Base-by-base conservation (phyloP, 2,888 invertebrate species). In the Parnassius smintheus region DNA sequence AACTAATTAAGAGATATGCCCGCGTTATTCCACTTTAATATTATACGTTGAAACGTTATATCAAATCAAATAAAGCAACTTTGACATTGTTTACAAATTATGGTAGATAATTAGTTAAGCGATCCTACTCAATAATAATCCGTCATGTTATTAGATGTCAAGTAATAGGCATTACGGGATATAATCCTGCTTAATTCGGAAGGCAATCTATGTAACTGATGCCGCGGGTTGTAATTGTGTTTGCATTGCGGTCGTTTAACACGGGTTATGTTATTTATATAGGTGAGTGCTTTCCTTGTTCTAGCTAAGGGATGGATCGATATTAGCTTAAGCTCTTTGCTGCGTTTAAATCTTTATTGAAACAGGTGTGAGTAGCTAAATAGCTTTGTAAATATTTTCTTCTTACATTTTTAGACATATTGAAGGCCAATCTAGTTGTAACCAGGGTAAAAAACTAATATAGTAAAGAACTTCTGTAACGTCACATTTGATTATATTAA, bases 171-270 rank as follows among this genome's bases (percentile, higher is more conserved):
- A 46, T 46, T 46, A n/a, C n/a, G n/a, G 2, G n/a, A 44, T 18
- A 61, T 55, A 51, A 61, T 42, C 54, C 60, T 49, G 13, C 44
- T 35, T 56, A 61, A 61, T 61, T 61, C 25, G 56, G 56, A 42
- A 62, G 25, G 45, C 18, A 42, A 48, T 62, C n/a, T 22, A 46
- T 45, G 35, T 13, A 50, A 56, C 46, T 41, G 18, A 8, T 42
- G 53, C 52, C n/a, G 45, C 35, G 35, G 46, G 13, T 9, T 48
- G 42, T 57, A 52, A 51, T 53, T 46, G 25, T 18, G 52, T 56
- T 54, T 57, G 52, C 46, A 42, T 41, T 46, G 56, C 35, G 35
- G 56, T 48, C 41, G 56, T 13, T 42, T 51, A 52, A 44, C 18
- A 62, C 52, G 41, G 18, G 48, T 46, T n/a, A 22, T 52, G 61